Evolutionary conservation across 1,140 invertebrate genomes (phyloP), one percentile per base, ranked within the genome.

Genomic region (Drosophila ficusphila): DNA sequence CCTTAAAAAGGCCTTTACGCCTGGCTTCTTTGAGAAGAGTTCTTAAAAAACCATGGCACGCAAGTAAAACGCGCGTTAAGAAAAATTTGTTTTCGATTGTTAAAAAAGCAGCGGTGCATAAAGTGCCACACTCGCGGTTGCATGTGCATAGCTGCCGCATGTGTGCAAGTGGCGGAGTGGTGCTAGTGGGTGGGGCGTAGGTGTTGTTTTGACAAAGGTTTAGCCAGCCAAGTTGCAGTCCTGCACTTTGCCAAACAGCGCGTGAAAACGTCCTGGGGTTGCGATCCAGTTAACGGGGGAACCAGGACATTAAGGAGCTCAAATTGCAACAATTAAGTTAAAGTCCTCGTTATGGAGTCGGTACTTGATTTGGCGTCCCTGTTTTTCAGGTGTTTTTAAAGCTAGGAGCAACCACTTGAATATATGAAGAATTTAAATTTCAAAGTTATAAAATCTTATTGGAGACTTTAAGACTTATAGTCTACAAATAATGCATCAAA

Each of bases 81-180:
- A 56, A 49, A 76, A 72, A 81, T 46, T 64, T 52, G 54, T 86
- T 86, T 78, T 68, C 68, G 76, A 86, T 88, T 88, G 81, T 88
- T 61, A 47, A 88, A 54, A 78, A 64, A 41, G 54, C 74, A 88
- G 41, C 82, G 70, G 74, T 36, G 82, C 82, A 78, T 61, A 88
- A 78, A 88, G 60, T 88, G 82, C 82, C 83, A 88, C 82, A 88
- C 82, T 88, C 82, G 62, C 73, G 38, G 49, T 25, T 76, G 73
- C 71, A 68, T 68, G 71, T 76, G 62, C 62, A 65, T 51, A 16
- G 46, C 61, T 52, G 27, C 61, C 42, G 27, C 60, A 12, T 58
- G 52, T 44, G 44, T 65, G 54, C 44, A 41, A 42, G 64, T 44
- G 69, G 34, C 46, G 29, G 23, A 58, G 31, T 53, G 56, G 36